phyloP scores from a whole-genome alignment of 2,113 vertebrate genomes.

The Montifringilla adamsi region DNA sequence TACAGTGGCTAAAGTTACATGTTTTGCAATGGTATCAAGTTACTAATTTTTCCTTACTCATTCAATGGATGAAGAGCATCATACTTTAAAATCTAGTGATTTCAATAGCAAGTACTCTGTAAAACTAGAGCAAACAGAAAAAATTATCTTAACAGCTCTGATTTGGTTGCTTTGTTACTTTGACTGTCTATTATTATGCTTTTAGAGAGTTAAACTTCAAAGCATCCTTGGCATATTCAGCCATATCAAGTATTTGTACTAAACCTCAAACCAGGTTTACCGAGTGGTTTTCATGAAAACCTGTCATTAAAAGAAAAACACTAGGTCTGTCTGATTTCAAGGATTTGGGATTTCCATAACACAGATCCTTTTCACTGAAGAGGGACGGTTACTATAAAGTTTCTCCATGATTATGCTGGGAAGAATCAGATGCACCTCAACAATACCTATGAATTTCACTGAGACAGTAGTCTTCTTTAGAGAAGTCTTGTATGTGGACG shows the following conservation, averaged over 20 bases:
- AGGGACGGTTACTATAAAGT: not conserved
- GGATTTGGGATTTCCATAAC: not conserved
- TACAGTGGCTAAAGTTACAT: not conserved
- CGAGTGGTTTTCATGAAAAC: not conserved
- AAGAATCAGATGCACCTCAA: not conserved
- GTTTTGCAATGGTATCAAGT: not conserved
- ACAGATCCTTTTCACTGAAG: not conserved
- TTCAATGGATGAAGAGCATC: not conserved
- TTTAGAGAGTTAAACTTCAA: not conserved
- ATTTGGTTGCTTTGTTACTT: not conserved
- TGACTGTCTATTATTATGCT: not conserved
- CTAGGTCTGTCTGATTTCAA: not conserved
- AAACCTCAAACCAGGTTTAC: not conserved
- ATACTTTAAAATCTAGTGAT: not conserved
- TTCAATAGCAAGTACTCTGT: not conserved
- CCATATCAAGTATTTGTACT: not conserved
- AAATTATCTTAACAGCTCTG: not conserved
- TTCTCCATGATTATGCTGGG: not conserved
- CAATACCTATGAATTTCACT: not conserved
- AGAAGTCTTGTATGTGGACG: not conserved
- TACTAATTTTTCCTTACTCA: not conserved
- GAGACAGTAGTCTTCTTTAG: not conserved
- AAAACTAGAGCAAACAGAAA: not conserved
- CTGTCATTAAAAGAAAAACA: not conserved
- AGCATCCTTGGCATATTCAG: not conserved